phyloP scores from a whole-genome alignment of 2,888 invertebrate genomes.

The Pecten maximus region DNA sequence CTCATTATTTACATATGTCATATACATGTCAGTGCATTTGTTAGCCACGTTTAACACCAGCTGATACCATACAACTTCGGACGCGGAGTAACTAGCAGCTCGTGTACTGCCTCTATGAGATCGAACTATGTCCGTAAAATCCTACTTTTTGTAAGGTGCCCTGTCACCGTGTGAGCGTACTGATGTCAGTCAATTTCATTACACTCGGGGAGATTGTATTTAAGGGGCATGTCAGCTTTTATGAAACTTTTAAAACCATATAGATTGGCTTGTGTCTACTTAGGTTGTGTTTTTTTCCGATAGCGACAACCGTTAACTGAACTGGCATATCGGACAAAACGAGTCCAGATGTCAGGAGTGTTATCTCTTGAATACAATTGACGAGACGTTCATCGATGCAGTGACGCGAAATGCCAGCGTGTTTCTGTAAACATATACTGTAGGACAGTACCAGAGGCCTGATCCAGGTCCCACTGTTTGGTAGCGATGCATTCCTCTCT shows the following conservation, averaged over 20 bases:
- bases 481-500: neutral
- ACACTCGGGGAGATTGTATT: neutral
- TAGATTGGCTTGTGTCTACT: neutral
- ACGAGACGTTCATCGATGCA: conserved; percentile 7
- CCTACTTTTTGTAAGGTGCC: neutral
- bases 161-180: neutral
- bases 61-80: neutral
- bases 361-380: neutral
- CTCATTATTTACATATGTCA: neutral
- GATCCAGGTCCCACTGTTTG: neutral
- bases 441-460: neutral
- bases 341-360: neutral
- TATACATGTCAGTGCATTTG: neutral
- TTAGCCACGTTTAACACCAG: neutral
- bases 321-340: neutral
- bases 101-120: neutral
- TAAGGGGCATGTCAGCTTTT: neutral
- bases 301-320: neutral
- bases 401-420: conserved; percentile 26
- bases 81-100: neutral
- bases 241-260: neutral
- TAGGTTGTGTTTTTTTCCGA: neutral
- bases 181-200: conserved; percentile 6
- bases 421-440: neutral
- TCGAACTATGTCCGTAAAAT: conserved; percentile 1